Conservation (phyloP, 2,888 invertebrate species). For the Diarsia rubi region DNA sequence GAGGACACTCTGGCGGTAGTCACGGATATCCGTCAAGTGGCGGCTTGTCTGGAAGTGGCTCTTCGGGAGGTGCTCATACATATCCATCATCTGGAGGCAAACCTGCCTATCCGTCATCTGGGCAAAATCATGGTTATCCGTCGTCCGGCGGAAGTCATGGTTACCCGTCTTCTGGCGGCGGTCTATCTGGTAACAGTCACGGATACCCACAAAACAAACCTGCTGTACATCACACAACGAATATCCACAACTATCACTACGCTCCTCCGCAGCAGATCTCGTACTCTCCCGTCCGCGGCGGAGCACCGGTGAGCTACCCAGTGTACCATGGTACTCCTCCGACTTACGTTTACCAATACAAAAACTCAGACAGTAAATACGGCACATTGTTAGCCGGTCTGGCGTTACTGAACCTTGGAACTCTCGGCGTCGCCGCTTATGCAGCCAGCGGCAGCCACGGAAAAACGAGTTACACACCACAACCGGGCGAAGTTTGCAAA, state of each 20-base stretch:
- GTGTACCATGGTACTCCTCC: conserved; percentile 84
- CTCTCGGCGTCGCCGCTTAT: conserved; percentile 79
- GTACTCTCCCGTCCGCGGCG: conserved; percentile 79
- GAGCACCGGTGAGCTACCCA: conserved; percentile 78
- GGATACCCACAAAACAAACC: conserved; percentile 57
- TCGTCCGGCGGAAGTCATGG: conserved; percentile 52
- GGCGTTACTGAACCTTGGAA: conserved; percentile 84
- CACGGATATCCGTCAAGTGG: conserved; percentile 67
- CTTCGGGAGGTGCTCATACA: conserved; percentile 12
- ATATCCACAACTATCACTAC: conserved; percentile 82
- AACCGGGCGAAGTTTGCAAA: conserved; percentile 84
- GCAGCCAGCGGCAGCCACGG: conserved; percentile 58
- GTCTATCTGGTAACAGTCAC: conserved; percentile 58
- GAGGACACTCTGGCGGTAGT: conserved; percentile 66
- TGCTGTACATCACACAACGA: conserved; percentile 71
- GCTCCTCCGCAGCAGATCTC: conserved; percentile 83
- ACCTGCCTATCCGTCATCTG: conserved; percentile 31
- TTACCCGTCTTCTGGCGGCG: conserved; percentile 69
- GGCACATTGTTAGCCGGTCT: conserved; percentile 84
- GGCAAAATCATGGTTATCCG: conserved; percentile 24
- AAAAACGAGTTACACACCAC: conserved; percentile 63
- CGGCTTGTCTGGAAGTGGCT: conserved; percentile 45
- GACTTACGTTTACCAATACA: conserved; percentile 84
- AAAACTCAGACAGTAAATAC: conserved; percentile 86
- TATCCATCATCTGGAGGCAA: conserved; percentile 42